phyloP scores from a whole-genome alignment of 2,797 vertebrate species.

The Argentina silus region DNA sequence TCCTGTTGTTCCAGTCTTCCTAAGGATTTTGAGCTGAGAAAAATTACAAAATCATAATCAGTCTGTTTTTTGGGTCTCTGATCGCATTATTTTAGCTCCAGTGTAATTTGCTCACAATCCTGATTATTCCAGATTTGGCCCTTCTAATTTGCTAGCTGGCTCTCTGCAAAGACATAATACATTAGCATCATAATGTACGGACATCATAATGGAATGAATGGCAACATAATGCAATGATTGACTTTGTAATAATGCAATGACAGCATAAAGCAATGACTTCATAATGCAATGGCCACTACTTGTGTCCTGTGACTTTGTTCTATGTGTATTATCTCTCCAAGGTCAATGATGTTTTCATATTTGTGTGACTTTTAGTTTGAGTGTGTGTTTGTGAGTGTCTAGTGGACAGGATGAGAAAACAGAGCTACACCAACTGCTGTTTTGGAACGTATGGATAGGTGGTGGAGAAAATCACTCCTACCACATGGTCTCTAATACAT shows the following conservation, averaged over 20 bases:
- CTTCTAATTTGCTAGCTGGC: constrained; percentile 44
- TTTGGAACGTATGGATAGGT: constrained; percentile 42
- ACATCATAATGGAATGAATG: constrained; percentile 33
- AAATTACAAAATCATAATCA: constrained; percentile 44
- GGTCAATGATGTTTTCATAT: constrained; percentile 46
- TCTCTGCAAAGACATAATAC: constrained; percentile 36
- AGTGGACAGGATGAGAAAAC: constrained; percentile 27
- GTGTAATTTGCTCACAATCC: constrained; percentile 20
- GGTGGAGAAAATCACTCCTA: not conserved
- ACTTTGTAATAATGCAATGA: constrained; percentile 41
- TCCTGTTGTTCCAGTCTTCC: constrained; percentile 32
- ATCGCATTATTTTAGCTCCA: constrained; percentile 12
- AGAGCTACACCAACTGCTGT: constrained; percentile 50
- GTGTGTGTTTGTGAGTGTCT: constrained; percentile 46
- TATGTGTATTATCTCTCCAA: constrained; percentile 42
- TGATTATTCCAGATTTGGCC: constrained; percentile 44
- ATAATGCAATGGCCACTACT: not conserved
- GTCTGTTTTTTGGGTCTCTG: not conserved
- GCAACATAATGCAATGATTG: constrained; percentile 38
- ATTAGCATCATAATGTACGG: constrained; percentile 24
- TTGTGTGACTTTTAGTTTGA: constrained; percentile 52
- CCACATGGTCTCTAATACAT: not conserved
- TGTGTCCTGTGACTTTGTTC: constrained; percentile 49
- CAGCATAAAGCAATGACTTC: constrained; percentile 33
- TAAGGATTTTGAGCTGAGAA: constrained; percentile 43